A percentile compares a stretch with the other conserved stretches of the same genome.
Conservation (phyloP, 2,797 vertebrate genomes). For the Hydrocynus forskahlii region DNA sequence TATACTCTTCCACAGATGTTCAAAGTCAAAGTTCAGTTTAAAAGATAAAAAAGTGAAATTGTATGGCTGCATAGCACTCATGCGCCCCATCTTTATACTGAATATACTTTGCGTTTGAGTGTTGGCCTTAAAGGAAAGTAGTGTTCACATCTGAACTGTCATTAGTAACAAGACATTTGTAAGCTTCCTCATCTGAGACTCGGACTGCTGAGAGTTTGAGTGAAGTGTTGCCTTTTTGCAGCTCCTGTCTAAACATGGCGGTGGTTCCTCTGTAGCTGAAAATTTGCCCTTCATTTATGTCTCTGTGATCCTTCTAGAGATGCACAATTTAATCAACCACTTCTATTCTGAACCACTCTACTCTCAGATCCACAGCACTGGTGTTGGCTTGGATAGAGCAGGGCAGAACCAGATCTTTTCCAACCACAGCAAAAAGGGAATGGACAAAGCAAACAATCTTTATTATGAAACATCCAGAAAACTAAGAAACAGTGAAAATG, state of each 20-base stretch:
- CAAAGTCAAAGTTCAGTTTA: no score
- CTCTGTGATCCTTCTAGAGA: slow-evolving; percentile 16
- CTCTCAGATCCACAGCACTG: slow-evolving; percentile 15
- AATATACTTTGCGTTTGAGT: no score
- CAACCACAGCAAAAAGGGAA: slow-evolving; percentile 8
- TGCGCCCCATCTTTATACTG: no score
- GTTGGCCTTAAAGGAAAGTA: no score
- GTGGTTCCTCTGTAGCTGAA: slow-evolving; percentile 48
- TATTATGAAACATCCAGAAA: background rate
- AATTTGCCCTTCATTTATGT: background rate
- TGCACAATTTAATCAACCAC: slow-evolving; percentile 17
- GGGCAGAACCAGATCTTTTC: slow-evolving; percentile 43
- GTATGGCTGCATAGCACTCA: no score
- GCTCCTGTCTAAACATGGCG: slow-evolving; percentile 32
- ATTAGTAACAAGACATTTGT: slow-evolving; percentile 64
- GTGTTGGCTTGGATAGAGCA: slow-evolving; percentile 18
- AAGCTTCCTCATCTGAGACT: slow-evolving; percentile 55
- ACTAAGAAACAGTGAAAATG: background rate
- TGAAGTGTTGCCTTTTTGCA: slow-evolving; percentile 62
- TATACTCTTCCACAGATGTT: no score
- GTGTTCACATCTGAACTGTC: no score
- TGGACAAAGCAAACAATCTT: slow-evolving; percentile 6
- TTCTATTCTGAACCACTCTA: slow-evolving; percentile 52
- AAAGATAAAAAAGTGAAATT: no score
- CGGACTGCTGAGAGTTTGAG: slow-evolving; percentile 12